Percentiles rank a stretch among this genome's conserved stretches.
Conservation (phyloP, 2,888 invertebrate genomes). For the Chymomyza fuscimana region DNA sequence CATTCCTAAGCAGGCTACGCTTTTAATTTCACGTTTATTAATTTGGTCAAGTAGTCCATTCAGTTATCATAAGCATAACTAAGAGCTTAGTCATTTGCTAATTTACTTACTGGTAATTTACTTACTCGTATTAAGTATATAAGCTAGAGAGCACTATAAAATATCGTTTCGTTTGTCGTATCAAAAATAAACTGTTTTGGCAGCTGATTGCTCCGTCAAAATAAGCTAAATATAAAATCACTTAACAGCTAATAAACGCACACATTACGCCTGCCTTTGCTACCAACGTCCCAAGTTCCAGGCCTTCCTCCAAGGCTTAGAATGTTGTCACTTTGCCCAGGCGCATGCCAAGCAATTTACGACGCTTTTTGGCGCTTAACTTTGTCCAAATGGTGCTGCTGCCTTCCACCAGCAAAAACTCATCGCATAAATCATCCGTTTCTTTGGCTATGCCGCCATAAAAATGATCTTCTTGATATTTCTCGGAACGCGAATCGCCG, state of each 20-base stretch:
- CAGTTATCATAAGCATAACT: constrained; percentile 48
- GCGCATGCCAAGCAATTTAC: constrained; percentile 85
- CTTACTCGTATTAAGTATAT: constrained; percentile 28
- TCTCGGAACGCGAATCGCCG: constrained; percentile 82
- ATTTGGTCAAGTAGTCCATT: constrained; percentile 71
- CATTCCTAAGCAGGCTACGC: constrained; percentile 67
- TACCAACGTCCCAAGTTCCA: neutral
- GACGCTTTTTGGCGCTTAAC: constrained; percentile 86
- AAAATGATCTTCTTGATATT: constrained; percentile 80
- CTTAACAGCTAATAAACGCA: constrained; percentile 73
- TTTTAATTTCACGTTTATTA: constrained; percentile 35
- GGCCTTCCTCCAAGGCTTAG: constrained; percentile 72
- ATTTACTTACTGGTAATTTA: constrained; percentile 18
- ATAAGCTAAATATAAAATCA: constrained; percentile 28
- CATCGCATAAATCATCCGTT: constrained; percentile 81
- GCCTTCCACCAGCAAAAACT: constrained; percentile 84
- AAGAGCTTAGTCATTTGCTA: constrained; percentile 30
- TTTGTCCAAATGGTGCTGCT: constrained; percentile 85
- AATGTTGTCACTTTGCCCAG: constrained; percentile 87
- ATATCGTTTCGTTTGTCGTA: neutral
- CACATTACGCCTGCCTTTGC: constrained; percentile 52
- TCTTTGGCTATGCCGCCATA: constrained; percentile 73
- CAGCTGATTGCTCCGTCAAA: neutral
- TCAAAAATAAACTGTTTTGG: constrained; percentile 3
- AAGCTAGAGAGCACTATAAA: constrained; percentile 28